Conservation (phyloP, 1,140 invertebrate genomes). For the Drosophila repletoides region DNA sequence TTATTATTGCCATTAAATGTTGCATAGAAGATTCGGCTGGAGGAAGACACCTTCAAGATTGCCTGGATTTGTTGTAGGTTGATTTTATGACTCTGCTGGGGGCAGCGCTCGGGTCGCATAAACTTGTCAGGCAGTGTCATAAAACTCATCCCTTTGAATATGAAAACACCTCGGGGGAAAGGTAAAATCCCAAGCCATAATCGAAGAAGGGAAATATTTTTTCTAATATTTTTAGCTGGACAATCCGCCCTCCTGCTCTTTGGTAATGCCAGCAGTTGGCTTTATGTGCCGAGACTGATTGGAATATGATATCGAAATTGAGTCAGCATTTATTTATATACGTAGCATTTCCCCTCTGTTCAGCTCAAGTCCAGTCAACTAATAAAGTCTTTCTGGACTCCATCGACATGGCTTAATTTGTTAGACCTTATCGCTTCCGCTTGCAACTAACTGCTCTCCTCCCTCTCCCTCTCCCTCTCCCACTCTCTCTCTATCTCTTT, state of each 20-base stretch:
- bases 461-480: too few species aligned
- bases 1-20: conserved; percentile 74
- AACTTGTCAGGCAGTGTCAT: conserved; percentile 73
- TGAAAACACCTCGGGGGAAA: conserved; percentile 18
- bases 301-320: conserved; percentile 76
- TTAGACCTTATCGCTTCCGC: conserved; percentile 75
- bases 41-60: conserved; percentile 5
- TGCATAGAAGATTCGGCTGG: not conserved
- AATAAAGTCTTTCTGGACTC: conserved; percentile 57
- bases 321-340: conserved; percentile 51
- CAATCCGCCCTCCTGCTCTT: conserved; percentile 10
- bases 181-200: conserved; percentile 15
- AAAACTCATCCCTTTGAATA: conserved; percentile 44
- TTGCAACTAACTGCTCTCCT: conserved; percentile 50
- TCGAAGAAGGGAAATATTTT: conserved; percentile 10
- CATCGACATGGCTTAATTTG: conserved; percentile 72
- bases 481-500: too few species aligned
- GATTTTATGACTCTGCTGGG: conserved; percentile 64
- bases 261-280: conserved; percentile 71
- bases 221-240: conserved; percentile 8
- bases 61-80: conserved; percentile 46
- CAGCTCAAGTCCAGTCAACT: conserved; percentile 17
- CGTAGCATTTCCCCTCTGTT: conserved; percentile 16
- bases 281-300: conserved; percentile 76
- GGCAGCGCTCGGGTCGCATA: conserved; percentile 44